phyloP scores from a whole-genome alignment of 2,113 vertebrate genomes.

The Sinocyclocheilus anshuiensis region DNA sequence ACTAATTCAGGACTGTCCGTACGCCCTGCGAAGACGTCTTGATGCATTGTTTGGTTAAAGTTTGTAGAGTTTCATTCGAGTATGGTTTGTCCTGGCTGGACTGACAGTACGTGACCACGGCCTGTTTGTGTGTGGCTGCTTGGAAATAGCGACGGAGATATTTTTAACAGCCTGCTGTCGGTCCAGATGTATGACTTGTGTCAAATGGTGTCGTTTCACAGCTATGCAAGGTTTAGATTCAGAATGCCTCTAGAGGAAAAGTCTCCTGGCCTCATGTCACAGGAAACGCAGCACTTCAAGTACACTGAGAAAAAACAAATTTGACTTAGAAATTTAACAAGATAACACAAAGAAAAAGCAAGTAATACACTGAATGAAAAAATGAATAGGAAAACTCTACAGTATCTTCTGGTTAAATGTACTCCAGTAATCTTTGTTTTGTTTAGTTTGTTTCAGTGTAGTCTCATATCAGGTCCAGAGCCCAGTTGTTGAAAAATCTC shows the following conservation, averaged over 20 bases:
- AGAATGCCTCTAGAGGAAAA: background rate
- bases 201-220: background rate
- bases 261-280: background rate
- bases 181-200: background rate
- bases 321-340: too few species aligned
- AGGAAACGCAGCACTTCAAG: background rate
- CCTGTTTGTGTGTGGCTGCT: background rate
- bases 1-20: too few species aligned
- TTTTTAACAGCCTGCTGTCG: slow-evolving; percentile 11
- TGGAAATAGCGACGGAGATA: slow-evolving; percentile 5
- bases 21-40: background rate
- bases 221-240: background rate
- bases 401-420: too few species aligned
- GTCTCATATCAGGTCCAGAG: background rate
- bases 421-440: too few species aligned
- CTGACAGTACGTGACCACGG: background rate
- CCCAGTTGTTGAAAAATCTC: background rate
- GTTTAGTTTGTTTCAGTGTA: too few species aligned
- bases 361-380: too few species aligned
- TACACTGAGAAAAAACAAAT: too few species aligned
- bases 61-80: background rate
- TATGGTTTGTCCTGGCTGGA: background rate
- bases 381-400: too few species aligned
- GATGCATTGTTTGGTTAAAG: background rate
- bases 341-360: too few species aligned